Evolutionary conservation across 1,140 invertebrate genomes (phyloP).

Genomic region (Drosophila tristis): DNA sequence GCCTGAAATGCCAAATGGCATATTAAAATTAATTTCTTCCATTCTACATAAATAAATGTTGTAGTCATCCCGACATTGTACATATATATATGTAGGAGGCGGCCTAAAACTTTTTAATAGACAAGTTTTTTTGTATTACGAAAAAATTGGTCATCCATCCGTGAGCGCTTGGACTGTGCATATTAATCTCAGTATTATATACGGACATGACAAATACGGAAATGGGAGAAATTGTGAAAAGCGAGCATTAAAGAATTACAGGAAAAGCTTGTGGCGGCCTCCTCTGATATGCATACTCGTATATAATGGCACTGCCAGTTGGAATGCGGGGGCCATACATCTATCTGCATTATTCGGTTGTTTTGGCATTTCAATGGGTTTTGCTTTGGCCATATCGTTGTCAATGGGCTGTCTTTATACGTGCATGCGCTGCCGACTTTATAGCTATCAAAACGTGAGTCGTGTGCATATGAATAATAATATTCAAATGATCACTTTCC

Average conservation of each 20-base stretch:
- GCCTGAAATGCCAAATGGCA: constrained; percentile 63
- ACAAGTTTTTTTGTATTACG: constrained; percentile 51
- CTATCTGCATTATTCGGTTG: constrained; percentile 6
- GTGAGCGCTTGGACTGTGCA: constrained; percentile 48
- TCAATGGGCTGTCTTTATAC: constrained; percentile 54
- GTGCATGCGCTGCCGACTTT: constrained; percentile 55
- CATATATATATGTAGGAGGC: constrained; percentile 36
- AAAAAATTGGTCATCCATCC: constrained; percentile 60
- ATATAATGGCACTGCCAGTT: not conserved
- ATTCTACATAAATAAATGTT: constrained; percentile 29
- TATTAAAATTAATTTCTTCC: constrained; percentile 69
- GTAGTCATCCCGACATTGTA: constrained; percentile 34
- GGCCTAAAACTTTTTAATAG: constrained; percentile 45
- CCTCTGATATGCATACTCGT: constrained; percentile 17
- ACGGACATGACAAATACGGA: constrained; percentile 40
- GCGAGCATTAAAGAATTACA: constrained; percentile 4
- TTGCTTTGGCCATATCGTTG: constrained; percentile 41
- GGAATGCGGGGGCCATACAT: constrained; percentile 11
- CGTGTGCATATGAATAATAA: constrained; percentile 75
- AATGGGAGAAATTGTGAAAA: constrained; percentile 48
- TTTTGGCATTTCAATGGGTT: constrained; percentile 58
- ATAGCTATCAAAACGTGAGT: constrained; percentile 62
- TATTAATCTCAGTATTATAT: constrained; percentile 63
- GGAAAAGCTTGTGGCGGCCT: constrained; percentile 12
- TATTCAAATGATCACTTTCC: constrained; percentile 67